Evolutionary conservation across 2,113 vertebrate genomes (phyloP).

Genomic region (Sylvicapra grimmia): DNA sequence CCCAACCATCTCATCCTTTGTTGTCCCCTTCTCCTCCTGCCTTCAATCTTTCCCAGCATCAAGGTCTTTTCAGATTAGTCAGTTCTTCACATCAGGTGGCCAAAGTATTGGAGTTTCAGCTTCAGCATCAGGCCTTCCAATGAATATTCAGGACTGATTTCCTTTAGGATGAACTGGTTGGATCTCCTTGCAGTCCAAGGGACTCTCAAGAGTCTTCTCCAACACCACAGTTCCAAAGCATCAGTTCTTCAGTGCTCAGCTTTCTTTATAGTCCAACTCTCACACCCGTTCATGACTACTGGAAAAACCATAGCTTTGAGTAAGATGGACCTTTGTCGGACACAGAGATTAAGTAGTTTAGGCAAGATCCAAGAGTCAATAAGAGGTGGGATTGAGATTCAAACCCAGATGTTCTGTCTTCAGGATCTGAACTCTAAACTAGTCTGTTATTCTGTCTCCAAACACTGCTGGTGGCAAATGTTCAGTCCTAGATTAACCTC

Average conservation of each 20-base stretch:
- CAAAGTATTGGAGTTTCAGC: not conserved
- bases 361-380: not conserved
- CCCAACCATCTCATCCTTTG: not conserved
- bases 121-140: not conserved
- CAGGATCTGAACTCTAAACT: not conserved
- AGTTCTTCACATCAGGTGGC: not conserved
- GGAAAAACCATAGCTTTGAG: not conserved
- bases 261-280: not conserved
- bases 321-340: not conserved
- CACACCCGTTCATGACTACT: not conserved
- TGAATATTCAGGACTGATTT: not conserved
- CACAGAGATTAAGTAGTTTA: not conserved
- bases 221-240: not conserved
- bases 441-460: not conserved
- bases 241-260: not conserved
- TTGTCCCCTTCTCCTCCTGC: not conserved
- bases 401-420: not conserved
- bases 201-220: not conserved
- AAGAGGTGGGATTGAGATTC: not conserved
- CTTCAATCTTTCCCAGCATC: not conserved
- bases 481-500: not conserved
- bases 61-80: not conserved
- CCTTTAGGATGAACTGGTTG: not conserved
- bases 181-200: not conserved
- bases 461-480: not conserved